These are phyloP conservation scores for Oreochromis grahami DNA, from an alignment of 2,797 vertebrate species.

Conservation along the genomic window DNA sequence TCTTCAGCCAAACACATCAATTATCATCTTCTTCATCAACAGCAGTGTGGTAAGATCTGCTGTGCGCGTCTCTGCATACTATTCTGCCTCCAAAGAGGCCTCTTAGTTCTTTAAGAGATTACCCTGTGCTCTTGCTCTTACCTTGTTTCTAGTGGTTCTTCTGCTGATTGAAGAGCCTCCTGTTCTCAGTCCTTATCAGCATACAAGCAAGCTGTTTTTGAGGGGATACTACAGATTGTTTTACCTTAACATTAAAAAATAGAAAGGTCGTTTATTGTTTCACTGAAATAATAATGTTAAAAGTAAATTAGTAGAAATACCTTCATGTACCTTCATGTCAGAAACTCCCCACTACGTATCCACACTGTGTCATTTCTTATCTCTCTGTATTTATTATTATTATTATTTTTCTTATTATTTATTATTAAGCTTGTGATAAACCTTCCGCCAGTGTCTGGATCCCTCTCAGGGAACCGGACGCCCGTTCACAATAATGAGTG, in stretches of 20 bases:
- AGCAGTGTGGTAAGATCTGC: fast-evolving
- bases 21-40: not conserved
- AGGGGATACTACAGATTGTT: not conserved
- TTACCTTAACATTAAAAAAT: not conserved
- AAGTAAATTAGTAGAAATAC: not conserved
- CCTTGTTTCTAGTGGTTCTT: not conserved
- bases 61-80: not conserved
- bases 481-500: not conserved
- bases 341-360: not conserved
- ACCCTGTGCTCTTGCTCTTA: not conserved
- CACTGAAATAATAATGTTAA: not conserved
- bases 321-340: not conserved
- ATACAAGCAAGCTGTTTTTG: not conserved
- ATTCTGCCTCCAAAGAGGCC: not conserved
- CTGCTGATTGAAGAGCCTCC: not conserved
- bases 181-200: not conserved
- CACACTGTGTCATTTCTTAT: not conserved
- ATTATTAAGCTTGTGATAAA: not conserved
- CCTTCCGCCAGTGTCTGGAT: not conserved
- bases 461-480: not conserved
- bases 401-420: not conserved
- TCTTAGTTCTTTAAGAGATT: not conserved
- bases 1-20: fast-evolving
- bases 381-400: not conserved
- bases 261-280: not conserved